phyloP scores from a whole-genome alignment of 2,888 invertebrate genomes.

The Eudasyphora cyanicolor region DNA sequence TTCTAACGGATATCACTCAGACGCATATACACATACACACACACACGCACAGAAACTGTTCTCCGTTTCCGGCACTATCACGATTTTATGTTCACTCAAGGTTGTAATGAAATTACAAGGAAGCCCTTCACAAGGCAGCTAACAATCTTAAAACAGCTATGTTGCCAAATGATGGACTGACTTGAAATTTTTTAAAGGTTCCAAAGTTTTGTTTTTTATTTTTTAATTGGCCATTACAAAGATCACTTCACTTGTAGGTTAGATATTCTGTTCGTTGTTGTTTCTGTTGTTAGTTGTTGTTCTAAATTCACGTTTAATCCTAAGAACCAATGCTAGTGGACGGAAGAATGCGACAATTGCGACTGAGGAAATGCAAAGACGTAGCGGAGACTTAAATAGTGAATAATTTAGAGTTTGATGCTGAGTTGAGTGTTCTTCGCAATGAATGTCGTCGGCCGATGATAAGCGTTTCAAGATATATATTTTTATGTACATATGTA shows the following conservation, averaged over 20 bases:
- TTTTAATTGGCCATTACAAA: not conserved
- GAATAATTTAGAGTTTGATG: slow-evolving; percentile 32
- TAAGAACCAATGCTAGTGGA: slow-evolving; percentile 17
- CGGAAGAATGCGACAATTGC: slow-evolving; percentile 35
- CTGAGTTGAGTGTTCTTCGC: not conserved
- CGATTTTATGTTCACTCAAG: not conserved
- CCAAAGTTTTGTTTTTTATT: not conserved
- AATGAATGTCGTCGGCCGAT: not conserved
- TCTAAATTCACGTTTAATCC: slow-evolving; percentile 14
- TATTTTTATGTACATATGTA: not conserved
- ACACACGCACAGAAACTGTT: too few species aligned
- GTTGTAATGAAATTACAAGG: slow-evolving; percentile 76
- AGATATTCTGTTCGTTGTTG: not conserved
- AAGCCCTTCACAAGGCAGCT: slow-evolving; percentile 81
- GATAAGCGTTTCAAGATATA: slow-evolving; percentile 10
- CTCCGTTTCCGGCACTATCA: not conserved
- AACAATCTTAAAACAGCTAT: slow-evolving; percentile 77
- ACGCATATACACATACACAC: too few species aligned
- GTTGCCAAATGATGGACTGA: slow-evolving; percentile 79
- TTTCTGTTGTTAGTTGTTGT: not conserved
- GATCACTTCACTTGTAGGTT: not conserved
- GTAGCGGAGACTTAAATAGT: slow-evolving; percentile 60
- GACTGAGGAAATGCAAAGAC: slow-evolving; percentile 52
- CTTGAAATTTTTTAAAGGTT: slow-evolving; percentile 71
- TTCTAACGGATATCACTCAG: not conserved